Percentiles rank a stretch among this genome's conserved stretches.
These are phyloP conservation scores for Brachypalpus laphriformis DNA, from an alignment of 2,888 invertebrate genomes.

Conservation along the genomic window DNA sequence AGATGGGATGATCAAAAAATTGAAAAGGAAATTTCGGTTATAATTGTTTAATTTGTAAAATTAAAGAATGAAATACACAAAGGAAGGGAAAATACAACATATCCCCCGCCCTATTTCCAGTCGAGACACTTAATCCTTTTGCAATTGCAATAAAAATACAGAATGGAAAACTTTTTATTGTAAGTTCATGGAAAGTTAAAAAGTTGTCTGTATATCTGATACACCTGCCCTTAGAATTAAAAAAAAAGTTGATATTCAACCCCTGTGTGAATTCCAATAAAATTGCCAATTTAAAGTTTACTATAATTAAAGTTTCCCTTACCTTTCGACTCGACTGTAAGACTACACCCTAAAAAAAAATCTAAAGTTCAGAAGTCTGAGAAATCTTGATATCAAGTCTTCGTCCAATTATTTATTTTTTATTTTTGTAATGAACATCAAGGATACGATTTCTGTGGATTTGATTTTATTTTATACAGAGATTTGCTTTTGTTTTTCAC, in stretches of 20 bases:
- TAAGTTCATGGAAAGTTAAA: background rate
- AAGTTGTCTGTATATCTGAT: background rate
- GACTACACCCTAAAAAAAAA: background rate
- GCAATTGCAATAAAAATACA: background rate
- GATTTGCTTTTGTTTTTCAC: conserved; percentile 9
- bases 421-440: background rate
- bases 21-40: too few species aligned
- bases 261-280: background rate
- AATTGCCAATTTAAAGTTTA: conserved; percentile 27
- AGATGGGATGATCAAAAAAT: too few species aligned
- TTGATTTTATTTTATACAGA: background rate
- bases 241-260: background rate
- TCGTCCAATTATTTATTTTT: conserved; percentile 3
- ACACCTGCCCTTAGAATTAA: background rate
- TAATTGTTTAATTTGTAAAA: too few species aligned
- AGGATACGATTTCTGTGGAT: conserved; percentile 1
- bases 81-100: too few species aligned
- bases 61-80: too few species aligned
- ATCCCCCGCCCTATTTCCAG: background rate
- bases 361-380: background rate
- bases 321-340: background rate
- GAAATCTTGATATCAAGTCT: background rate
- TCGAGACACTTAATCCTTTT: background rate
- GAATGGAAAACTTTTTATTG: background rate
- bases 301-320: conserved; percentile 7